These are phyloP conservation scores for Paramormyrops kingsleyae DNA, from an alignment of 2,113 vertebrate genomes.

Conservation along the genomic window DNA sequence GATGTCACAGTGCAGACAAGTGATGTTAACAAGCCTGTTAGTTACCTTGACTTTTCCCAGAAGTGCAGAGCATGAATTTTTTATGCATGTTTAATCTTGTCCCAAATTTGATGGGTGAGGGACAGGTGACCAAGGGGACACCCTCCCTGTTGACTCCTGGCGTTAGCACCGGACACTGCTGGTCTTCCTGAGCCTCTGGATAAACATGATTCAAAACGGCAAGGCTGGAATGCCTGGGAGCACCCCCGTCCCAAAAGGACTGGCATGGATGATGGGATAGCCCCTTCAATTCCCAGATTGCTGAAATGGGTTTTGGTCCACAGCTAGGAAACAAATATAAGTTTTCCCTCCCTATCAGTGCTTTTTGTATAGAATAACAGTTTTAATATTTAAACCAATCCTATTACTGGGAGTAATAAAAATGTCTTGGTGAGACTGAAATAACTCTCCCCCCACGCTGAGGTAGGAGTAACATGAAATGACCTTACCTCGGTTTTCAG, in stretches of 20 bases:
- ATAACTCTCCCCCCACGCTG: constrained; percentile 32
- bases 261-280: constrained; percentile 44
- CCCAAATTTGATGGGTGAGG: background rate
- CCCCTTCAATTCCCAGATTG: constrained; percentile 39
- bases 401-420: constrained; percentile 41
- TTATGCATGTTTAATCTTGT: background rate
- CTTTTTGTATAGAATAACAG: constrained; percentile 48
- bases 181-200: constrained; percentile 15
- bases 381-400: constrained; percentile 55
- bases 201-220: constrained; percentile 29
- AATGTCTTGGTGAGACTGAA: constrained; percentile 38
- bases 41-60: background rate
- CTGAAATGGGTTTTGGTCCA: constrained; percentile 45
- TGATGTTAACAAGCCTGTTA: too few species aligned
- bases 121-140: background rate
- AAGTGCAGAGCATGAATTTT: background rate
- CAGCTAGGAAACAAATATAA: constrained; percentile 34
- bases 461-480: constrained; percentile 48
- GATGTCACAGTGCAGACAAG: background rate
- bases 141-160: background rate
- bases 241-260: constrained; percentile 28
- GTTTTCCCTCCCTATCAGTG: constrained; percentile 31
- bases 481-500: constrained; percentile 41
- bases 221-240: constrained; percentile 29
- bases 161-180: constrained; percentile 6